Base-by-base conservation (phyloP, 2,888 invertebrate species). In the Plagiodera versicolora region DNA sequence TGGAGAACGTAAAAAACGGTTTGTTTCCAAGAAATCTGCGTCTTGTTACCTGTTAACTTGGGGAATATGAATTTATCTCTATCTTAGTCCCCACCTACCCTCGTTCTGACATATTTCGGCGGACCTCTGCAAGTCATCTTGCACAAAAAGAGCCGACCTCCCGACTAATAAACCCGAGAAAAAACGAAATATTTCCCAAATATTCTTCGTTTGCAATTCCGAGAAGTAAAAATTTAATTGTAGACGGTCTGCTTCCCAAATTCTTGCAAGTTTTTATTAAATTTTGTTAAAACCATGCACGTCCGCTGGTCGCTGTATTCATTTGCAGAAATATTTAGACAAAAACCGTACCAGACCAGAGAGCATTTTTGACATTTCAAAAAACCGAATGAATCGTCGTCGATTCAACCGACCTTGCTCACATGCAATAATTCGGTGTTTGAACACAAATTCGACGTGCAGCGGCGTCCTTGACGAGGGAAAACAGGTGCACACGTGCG, bases 261-360 rank as follows among this genome's bases (percentile, higher is more conserved):
- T 73, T 74, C 72, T 72, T 72, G 70, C 71, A 66, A 70, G 70
- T 71, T 74, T 75, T 75, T 75, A 72, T 72, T 70, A 74, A 75
- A 73, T 74, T 74, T 72, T 73, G 70, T 72, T 70, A 72, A 75
- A 74, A 73, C 72, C 67, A 61, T 66, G 70, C 75, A 74, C 73
- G 73, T 74, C 64, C 63, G 59, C 63, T 60, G 67, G 58, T 61
- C 64, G 67, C 52, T 67, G 72, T 67, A 73, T 74, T 73, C 73
- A 72, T 74, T 75, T 75, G 72, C 72, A 70, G 72, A 75, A 74
- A 76, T 76, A 76, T 76, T 75, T 68, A 68, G 67, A 70, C 72
- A 76, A 76, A 76, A 76, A 72, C 74, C 66, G 61, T 67, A 64
- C 67, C 71, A 69, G 71, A 70, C 74, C 66, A 67, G 70, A 71